Conservation (phyloP, 2,888 invertebrate genomes). For the Synanthedon andrenaeformis region DNA sequence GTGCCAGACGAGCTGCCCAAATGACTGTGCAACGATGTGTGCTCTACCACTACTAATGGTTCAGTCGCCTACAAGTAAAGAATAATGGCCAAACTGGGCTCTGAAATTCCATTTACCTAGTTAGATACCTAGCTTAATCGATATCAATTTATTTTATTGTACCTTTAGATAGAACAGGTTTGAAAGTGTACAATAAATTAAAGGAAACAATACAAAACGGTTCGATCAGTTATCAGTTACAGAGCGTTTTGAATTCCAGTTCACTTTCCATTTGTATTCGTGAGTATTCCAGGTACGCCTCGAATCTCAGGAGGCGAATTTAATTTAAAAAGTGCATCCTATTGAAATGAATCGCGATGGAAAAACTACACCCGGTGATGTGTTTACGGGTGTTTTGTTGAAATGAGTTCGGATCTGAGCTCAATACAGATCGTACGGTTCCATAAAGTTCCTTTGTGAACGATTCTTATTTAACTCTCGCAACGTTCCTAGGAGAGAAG, state of each 20-base stretch:
- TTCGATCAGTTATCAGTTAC: background rate
- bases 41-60: no score
- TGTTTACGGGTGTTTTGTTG: constrained; percentile 3
- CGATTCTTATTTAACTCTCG: no score
- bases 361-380: constrained; percentile 9
- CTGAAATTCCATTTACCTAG: no score
- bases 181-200: background rate
- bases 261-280: constrained; percentile 12
- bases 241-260: constrained; percentile 8
- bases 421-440: background rate
- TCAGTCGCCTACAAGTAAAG: no score
- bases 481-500: no score
- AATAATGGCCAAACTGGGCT: no score
- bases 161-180: no score
- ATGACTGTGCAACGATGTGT: no score
- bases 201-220: background rate
- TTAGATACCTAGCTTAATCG: no score
- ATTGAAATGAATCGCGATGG: constrained; percentile 14
- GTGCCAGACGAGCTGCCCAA: no score
- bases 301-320: constrained; percentile 15
- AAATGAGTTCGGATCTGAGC: background rate
- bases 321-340: constrained; percentile 16
- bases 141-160: no score
- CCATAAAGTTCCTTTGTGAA: no score
- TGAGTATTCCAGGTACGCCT: constrained; percentile 8